phyloP scores from a whole-genome alignment of 2,113 vertebrate genomes.

The Nycticebus coucang region DNA sequence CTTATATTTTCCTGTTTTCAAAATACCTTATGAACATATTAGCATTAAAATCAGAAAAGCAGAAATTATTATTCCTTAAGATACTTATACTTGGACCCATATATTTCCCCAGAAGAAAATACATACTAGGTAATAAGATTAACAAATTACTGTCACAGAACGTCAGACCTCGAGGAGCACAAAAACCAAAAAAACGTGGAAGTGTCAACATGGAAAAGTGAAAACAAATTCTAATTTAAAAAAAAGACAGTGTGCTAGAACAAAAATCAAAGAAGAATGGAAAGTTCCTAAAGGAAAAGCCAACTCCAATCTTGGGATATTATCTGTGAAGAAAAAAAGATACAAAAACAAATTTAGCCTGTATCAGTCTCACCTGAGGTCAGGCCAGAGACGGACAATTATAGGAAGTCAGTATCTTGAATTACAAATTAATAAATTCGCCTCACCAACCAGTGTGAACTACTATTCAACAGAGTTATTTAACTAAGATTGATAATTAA shows the following conservation, averaged over 20 bases:
- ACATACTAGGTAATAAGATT: not conserved
- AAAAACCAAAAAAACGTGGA: not conserved
- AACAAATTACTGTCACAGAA: not conserved
- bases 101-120: constrained; percentile 16
- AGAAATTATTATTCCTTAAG: constrained; percentile 29
- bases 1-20: constrained; percentile 19
- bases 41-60: constrained; percentile 32
- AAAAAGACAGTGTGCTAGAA: not conserved
- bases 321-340: not conserved
- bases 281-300: not conserved
- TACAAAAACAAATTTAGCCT: not conserved
- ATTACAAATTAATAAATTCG: constrained; percentile 44
- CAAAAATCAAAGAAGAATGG: constrained; percentile 37
- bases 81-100: not conserved
- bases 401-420: not conserved
- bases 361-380: not conserved
- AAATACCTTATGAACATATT: constrained; percentile 25
- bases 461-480: not conserved
- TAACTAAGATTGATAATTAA: constrained; percentile 10
- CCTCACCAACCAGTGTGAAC: not conserved
- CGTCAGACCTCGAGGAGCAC: constrained; percentile 1
- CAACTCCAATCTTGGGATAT: not conserved
- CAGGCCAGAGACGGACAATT: not conserved
- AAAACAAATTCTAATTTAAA: not conserved
- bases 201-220: not conserved